Evolutionary conservation across 2,113 vertebrate genomes (phyloP).

Genomic region (Okapia johnstoni): DNA sequence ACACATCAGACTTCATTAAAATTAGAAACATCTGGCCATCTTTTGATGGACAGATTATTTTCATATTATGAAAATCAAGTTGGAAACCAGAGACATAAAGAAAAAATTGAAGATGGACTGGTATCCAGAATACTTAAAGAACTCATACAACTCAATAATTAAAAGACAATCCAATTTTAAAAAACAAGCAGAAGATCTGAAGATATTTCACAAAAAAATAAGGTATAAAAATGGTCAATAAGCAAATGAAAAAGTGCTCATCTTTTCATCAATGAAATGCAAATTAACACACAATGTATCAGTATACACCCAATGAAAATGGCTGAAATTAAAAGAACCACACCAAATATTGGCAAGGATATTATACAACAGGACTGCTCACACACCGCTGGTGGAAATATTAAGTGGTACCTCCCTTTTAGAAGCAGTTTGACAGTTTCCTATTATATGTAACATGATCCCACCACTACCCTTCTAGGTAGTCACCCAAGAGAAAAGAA

Average conservation of each 20-base stretch:
- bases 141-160: not conserved
- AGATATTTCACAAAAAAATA: not conserved
- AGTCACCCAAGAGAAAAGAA: conserved; percentile 26
- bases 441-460: not conserved
- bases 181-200: not conserved
- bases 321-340: conserved; percentile 2
- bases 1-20: not conserved
- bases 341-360: not conserved
- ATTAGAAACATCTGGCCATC: not conserved
- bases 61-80: conserved; percentile 6
- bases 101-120: not conserved
- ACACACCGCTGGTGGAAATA: not conserved
- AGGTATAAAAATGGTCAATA: not conserved
- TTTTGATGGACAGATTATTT: not conserved
- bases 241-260: not conserved
- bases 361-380: not conserved
- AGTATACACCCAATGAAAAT: not conserved
- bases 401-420: not conserved
- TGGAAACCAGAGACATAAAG: not conserved
- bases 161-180: not conserved
- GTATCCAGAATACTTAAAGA: not conserved
- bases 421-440: not conserved
- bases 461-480: not conserved
- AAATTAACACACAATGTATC: not conserved
- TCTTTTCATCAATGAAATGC: not conserved